Percentiles rank a stretch among this genome's conserved stretches.
These are phyloP conservation scores for Albula glossodonta DNA, from an alignment of 2,113 vertebrate species.

Conservation along the genomic window DNA sequence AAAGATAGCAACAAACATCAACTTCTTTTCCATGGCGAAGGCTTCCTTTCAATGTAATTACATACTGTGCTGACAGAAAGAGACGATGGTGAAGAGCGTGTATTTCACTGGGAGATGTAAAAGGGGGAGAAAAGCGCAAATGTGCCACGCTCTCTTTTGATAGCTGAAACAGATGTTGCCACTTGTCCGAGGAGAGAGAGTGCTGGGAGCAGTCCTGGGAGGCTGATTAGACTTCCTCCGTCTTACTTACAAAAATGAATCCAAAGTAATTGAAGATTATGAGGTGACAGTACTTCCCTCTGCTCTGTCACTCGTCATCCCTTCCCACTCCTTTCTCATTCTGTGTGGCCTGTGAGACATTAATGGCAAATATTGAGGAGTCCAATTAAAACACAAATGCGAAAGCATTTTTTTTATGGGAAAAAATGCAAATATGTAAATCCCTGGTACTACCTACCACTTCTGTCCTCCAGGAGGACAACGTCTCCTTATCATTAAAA, in stretches of 20 bases:
- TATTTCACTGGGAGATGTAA: conserved; percentile 37
- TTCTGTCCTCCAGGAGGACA: not conserved
- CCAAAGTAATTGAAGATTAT: conserved; percentile 55
- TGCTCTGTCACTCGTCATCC: conserved; percentile 37
- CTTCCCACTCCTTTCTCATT: conserved; percentile 22
- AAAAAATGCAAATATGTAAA: not conserved
- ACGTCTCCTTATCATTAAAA: conserved; percentile 17
- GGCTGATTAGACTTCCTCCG: conserved; percentile 64
- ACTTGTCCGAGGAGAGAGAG: conserved; percentile 12
- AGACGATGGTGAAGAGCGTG: conserved; percentile 50
- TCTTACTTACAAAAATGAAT: conserved; percentile 56
- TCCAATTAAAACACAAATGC: conserved; percentile 14
- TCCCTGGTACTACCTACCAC: not conserved
- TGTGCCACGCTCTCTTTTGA: conserved; percentile 34
- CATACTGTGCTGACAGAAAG: conserved; percentile 60
- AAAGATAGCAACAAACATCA: conserved; percentile 63
- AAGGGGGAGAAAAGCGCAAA: conserved; percentile 28
- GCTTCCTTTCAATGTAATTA: conserved; percentile 64
- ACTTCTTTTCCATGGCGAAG: conserved; percentile 47
- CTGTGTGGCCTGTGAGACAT: not conserved
- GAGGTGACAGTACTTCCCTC: conserved; percentile 42
- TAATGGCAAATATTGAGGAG: not conserved
- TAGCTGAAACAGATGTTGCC: conserved; percentile 59
- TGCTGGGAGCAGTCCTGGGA: conserved; percentile 56
- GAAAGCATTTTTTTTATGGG: not conserved